Conservation (phyloP, 2,888 invertebrate species). For the Pammene aurita region DNA sequence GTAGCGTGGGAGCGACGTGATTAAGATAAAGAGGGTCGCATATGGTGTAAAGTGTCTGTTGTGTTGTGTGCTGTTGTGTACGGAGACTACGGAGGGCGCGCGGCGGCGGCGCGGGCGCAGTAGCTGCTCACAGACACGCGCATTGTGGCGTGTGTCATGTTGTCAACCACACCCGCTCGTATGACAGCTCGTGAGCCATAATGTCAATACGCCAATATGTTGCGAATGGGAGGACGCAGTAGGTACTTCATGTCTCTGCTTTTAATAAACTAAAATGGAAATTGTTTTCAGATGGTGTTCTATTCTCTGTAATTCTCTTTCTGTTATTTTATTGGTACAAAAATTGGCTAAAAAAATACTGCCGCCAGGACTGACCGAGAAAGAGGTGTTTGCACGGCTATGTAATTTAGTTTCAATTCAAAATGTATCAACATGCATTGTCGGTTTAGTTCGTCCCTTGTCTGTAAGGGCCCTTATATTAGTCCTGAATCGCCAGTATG, state of each 20-base stretch:
- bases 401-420: too few species aligned
- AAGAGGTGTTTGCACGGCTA: too few species aligned
- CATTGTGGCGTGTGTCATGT: constrained; percentile 29
- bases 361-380: too few species aligned
- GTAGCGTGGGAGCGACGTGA: constrained; percentile 37
- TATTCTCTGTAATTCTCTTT: too few species aligned
- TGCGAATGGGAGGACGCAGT: background rate
- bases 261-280: too few species aligned
- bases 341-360: too few species aligned
- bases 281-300: too few species aligned
- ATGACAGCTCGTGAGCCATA: constrained; percentile 22
- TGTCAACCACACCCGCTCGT: background rate
- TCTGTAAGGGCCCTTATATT: background rate
- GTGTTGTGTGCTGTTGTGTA: background rate
- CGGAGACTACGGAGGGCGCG: background rate
- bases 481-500: background rate
- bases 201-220: constrained; percentile 12
- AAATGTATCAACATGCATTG: background rate
- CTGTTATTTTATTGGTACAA: too few species aligned
- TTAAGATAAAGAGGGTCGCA: constrained; percentile 33
- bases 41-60: constrained; percentile 26
- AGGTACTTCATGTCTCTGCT: too few species aligned
- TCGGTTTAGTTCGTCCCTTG: background rate
- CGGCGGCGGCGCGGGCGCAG: background rate
- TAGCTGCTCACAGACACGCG: constrained; percentile 26